Evolutionary conservation across 2,113 vertebrate genomes (phyloP).

Genomic region (Halcyon senegalensis): DNA sequence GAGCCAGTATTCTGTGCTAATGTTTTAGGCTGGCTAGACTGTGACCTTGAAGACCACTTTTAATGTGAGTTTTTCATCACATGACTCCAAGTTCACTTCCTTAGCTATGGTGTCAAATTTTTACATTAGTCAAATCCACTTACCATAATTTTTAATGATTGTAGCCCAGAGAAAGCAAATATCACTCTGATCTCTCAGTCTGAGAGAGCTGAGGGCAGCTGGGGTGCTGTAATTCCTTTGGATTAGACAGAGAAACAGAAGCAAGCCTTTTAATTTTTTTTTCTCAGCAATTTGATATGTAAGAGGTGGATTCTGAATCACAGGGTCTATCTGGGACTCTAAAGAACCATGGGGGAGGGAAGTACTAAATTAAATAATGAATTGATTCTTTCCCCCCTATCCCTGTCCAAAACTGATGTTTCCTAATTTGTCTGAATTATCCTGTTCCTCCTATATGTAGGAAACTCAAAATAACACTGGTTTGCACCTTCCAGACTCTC

Average conservation of each 20-base stretch:
- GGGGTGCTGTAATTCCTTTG: background rate
- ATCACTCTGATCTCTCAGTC: background rate
- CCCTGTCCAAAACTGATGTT: background rate
- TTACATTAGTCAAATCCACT: background rate
- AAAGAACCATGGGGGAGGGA: background rate
- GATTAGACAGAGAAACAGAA: background rate
- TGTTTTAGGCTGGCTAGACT: background rate
- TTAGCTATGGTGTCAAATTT: background rate
- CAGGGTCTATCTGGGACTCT: background rate
- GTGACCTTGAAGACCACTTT: background rate
- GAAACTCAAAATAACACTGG: background rate
- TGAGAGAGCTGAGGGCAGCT: background rate
- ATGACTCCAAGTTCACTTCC: background rate
- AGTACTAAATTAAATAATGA: background rate
- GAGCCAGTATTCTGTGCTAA: background rate
- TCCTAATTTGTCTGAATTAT: background rate
- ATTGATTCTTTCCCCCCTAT: background rate
- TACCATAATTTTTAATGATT: background rate
- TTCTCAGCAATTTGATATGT: background rate
- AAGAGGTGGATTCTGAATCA: background rate
- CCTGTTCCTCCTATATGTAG: background rate
- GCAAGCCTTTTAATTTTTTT: background rate
- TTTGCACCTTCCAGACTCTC: background rate
- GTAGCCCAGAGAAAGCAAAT: constrained; percentile 14
- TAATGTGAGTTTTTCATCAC: constrained; percentile 6